These are phyloP conservation scores for Phalacrocorax carbo DNA, from an alignment of 2,113 vertebrate genomes.

Conservation along the genomic window DNA sequence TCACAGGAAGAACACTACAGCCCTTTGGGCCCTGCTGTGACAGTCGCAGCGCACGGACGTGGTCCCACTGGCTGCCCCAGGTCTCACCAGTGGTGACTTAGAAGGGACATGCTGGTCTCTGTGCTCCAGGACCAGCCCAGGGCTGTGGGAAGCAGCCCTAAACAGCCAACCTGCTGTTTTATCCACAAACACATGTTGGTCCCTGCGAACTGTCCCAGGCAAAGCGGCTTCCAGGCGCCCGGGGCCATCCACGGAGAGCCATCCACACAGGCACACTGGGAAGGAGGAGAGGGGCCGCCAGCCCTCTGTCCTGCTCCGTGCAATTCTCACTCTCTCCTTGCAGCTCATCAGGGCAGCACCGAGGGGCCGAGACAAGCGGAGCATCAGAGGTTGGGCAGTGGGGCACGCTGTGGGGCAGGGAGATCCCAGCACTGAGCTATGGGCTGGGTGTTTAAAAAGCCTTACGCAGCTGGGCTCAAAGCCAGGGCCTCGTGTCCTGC, in stretches of 20 bases:
- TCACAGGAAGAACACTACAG: background rate
- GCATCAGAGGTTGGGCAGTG: background rate
- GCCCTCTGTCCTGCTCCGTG: fast-evolving
- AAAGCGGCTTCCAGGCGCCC: background rate
- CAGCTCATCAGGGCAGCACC: fast-evolving
- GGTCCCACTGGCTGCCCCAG: background rate
- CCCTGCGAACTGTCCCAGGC: no score
- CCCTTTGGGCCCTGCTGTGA: background rate
- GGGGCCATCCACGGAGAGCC: background rate
- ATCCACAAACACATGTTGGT: background rate
- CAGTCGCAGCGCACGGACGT: background rate
- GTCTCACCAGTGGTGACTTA: background rate
- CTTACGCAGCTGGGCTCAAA: background rate
- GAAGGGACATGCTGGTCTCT: background rate
- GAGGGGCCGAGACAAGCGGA: background rate
- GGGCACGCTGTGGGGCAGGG: background rate
- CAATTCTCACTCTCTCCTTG: background rate
- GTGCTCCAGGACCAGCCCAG: background rate
- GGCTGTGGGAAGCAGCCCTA: background rate
- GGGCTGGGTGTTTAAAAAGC: background rate
- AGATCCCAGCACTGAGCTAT: background rate
- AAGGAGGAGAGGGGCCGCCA: background rate
- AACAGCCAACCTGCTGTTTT: background rate
- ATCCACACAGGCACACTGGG: fast-evolving
- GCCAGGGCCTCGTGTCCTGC: background rate